Conservation (phyloP, 2,113 vertebrate genomes). For the Ophiodon elongatus region DNA sequence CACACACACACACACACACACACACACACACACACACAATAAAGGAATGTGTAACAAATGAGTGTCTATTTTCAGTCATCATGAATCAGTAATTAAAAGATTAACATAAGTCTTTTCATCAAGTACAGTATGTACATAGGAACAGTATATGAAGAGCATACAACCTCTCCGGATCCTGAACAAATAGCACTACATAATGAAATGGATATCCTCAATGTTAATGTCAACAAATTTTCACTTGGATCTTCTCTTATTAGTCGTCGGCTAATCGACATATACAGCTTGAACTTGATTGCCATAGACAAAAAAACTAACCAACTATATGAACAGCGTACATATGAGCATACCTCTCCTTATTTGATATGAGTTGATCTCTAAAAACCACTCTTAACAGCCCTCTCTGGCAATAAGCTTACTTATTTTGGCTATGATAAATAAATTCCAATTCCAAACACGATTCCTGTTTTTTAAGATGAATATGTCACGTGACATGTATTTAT, state of each 20-base stretch:
- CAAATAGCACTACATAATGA: slow-evolving; percentile 6
- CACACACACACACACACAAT: slow-evolving; percentile 10
- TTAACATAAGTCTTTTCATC: not conserved
- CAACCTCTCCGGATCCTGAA: not conserved
- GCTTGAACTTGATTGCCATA: slow-evolving; percentile 1
- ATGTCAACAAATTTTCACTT: not conserved
- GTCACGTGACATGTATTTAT: not conserved
- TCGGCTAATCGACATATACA: slow-evolving; percentile 1
- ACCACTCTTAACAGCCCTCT: slow-evolving; percentile 5
- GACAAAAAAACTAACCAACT: slow-evolving; percentile 1
- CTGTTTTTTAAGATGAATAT: slow-evolving; percentile 7
- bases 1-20: slow-evolving; percentile 43
- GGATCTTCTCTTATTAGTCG: not conserved
- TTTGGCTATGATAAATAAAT: slow-evolving; percentile 28
- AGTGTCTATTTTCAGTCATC: slow-evolving; percentile 31
- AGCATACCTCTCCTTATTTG: not conserved
- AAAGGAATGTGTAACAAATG: slow-evolving; percentile 31
- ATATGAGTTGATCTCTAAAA: slow-evolving; percentile 3
- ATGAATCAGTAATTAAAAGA: slow-evolving; percentile 38
- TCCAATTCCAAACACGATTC: slow-evolving; percentile 2
- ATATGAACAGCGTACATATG: not conserved
- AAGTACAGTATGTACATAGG: slow-evolving; percentile 16
- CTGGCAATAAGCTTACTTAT: slow-evolving; percentile 37
- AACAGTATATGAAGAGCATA: not conserved
- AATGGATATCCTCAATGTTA: slow-evolving; percentile 1